These are phyloP conservation scores for Bombus terrestris DNA, from an alignment of 1,140 invertebrate species.

Conservation along the genomic window DNA sequence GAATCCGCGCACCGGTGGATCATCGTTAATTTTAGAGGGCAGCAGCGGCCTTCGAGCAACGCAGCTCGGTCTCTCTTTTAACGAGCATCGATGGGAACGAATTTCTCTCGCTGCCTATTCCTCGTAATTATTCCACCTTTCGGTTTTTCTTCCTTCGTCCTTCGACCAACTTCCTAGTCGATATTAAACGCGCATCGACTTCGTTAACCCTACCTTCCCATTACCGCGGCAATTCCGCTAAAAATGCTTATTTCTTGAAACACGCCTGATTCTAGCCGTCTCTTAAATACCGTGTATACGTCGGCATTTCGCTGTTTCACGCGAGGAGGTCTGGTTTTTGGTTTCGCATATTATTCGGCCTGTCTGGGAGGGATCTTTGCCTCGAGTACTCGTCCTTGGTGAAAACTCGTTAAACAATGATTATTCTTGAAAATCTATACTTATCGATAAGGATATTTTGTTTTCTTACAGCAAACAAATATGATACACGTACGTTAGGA, in stretches of 20 bases:
- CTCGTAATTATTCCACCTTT: conserved; percentile 49
- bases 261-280: not conserved
- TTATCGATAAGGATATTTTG: too few relatives aligned
- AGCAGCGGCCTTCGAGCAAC: conserved; percentile 11
- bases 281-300: not conserved
- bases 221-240: conserved; percentile 17
- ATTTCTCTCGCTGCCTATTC: conserved; percentile 39
- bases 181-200: conserved; percentile 14
- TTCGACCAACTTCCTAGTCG: not conserved
- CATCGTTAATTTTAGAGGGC: conserved; percentile 45
- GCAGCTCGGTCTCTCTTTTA: conserved; percentile 19
- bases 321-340: too few relatives aligned
- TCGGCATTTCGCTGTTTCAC: too few relatives aligned
- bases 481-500: too few relatives aligned
- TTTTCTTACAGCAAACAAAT: too few relatives aligned
- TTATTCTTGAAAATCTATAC: too few relatives aligned
- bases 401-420: too few relatives aligned
- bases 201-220: conserved; percentile 30
- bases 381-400: too few relatives aligned
- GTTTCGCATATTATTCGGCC: too few relatives aligned
- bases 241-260: conserved; percentile 34
- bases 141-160: conserved; percentile 21
- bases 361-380: too few relatives aligned
- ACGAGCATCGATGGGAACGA: conserved; percentile 45
- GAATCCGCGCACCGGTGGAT: conserved; percentile 18